These are phyloP conservation scores for Hypercompe scribonia DNA, from an alignment of 2,888 invertebrate species.

Conservation along the genomic window DNA sequence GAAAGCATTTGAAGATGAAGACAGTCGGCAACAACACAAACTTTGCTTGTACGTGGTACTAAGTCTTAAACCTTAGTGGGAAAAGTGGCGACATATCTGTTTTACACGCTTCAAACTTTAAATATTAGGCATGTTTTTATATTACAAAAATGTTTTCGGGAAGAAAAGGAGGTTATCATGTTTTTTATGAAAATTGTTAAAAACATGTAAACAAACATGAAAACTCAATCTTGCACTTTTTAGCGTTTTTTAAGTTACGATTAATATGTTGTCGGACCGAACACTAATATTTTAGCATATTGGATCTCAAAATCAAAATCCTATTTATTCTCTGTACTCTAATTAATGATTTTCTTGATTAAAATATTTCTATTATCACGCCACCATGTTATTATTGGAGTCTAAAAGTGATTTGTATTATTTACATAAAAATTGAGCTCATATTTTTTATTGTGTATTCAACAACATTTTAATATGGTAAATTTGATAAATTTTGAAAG, in stretches of 20 bases:
- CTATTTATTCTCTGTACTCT: too few relatives aligned
- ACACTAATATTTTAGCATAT: background rate
- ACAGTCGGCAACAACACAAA: slow-evolving; percentile 29
- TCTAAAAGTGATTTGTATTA: background rate
- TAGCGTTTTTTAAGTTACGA: background rate
- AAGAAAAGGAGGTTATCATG: background rate
- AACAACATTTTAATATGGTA: background rate
- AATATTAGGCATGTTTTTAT: background rate
- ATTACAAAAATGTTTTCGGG: background rate
- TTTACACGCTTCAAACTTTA: background rate
- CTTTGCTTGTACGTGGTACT: background rate
- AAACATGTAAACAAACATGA: background rate
- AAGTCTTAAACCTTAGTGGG: background rate
- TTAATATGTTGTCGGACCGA: background rate
- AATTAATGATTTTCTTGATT: background rate
- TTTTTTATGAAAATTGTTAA: background rate
- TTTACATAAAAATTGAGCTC: background rate
- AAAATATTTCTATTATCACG: too few relatives aligned
- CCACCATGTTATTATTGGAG: background rate
- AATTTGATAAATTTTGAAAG: background rate
- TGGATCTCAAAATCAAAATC: too few relatives aligned
- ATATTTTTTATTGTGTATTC: background rate
- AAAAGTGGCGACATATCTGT: background rate
- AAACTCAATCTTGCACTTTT: background rate
- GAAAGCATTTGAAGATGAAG: slow-evolving; percentile 26